Percentiles rank a stretch among this genome's conserved stretches.
phyloP scores from a whole-genome alignment of 2,797 vertebrate species.

The Tinamus major region DNA sequence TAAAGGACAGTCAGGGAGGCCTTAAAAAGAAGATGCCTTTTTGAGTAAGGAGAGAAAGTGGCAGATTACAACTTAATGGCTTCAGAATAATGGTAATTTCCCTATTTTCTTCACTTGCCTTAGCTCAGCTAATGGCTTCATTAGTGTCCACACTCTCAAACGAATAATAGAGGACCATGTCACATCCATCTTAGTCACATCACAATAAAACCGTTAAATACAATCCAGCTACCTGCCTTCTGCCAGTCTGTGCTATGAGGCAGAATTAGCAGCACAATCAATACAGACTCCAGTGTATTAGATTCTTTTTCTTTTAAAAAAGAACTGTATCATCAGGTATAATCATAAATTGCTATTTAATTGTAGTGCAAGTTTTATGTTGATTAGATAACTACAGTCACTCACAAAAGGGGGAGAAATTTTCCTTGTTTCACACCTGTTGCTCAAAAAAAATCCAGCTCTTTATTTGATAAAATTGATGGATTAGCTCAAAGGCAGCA shows the following conservation, averaged over 20 bases:
- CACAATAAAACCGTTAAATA: slow-evolving; percentile 87
- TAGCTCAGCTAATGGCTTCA: slow-evolving; percentile 90
- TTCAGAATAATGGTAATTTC: slow-evolving; percentile 89
- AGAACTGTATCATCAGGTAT: slow-evolving; percentile 64
- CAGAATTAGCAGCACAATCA: slow-evolving; percentile 74
- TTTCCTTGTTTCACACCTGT: slow-evolving; percentile 45
- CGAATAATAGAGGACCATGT: slow-evolving; percentile 82
- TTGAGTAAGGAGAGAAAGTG: slow-evolving; percentile 85
- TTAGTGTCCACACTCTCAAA: slow-evolving; percentile 85
- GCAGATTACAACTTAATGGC: slow-evolving; percentile 88
- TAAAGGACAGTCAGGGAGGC: slow-evolving; percentile 86
- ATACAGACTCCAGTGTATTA: slow-evolving; percentile 68
- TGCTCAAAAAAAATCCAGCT: slow-evolving; percentile 17
- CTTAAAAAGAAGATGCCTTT: slow-evolving; percentile 84
- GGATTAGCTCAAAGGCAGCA: slow-evolving; percentile 69
- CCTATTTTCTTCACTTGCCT: slow-evolving; percentile 86
- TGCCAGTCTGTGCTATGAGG: slow-evolving; percentile 70
- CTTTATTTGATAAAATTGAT: slow-evolving; percentile 55
- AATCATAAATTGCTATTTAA: slow-evolving; percentile 61
- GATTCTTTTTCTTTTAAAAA: slow-evolving; percentile 49
- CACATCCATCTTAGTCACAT: slow-evolving; percentile 88
- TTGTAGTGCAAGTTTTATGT: slow-evolving; percentile 16
- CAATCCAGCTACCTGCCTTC: slow-evolving; percentile 79
- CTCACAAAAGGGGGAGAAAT: slow-evolving; percentile 3
- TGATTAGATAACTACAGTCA: slow-evolving; percentile 60